Evolutionary conservation across 2,888 invertebrate species (phyloP), one percentile per base, ranked within the genome.

Genomic region (Nemoura dubitans): DNA sequence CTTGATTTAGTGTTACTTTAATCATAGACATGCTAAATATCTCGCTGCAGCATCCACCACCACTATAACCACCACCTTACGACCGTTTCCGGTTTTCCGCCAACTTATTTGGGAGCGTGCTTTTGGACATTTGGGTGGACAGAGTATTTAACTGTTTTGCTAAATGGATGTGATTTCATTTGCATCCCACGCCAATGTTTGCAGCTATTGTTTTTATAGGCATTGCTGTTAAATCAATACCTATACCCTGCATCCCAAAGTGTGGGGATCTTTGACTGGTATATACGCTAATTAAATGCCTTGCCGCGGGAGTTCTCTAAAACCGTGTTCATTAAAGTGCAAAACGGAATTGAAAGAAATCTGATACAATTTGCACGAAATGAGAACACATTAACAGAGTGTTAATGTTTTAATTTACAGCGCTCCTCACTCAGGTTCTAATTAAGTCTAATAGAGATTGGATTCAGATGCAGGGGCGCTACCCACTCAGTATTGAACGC

Each of bases 1-100:
- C 29, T n/a, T 81, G 81, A 81, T 81, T 81, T 81, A 81, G 81
- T 81, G 30, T 81, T 81, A n/a, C 27, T 28, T 81, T 81, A 81
- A 81, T 81, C 81, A n/a, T 10, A n/a, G 81, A 30, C 81, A 81
- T 29, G 81, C 81, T 29, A 81, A 81, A 81, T 81, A 81, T 30
- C 28, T 2, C n/a, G n/a, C n/a, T n/a, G 5, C 28, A 78, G 59
- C 59, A 21, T 36, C 59, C 59, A 59, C 59, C 14, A 59, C 21
- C 59, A 59, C 59, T 2, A 59, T 59, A 14, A n/a, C 59, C 59
- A 59, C 59, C 28, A 30, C 81, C n/a, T 26, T 81, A 59, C 21
- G 7, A 30, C 81, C n/a, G 81, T 81, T 81, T 81, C 81, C 30
- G 81, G 81, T 81, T 81, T 81, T 81, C 21, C 81, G 28, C 81